A percentile compares a stretch with the other conserved stretches of the same genome.
phyloP scores from a whole-genome alignment of 1,140 invertebrate species.

The Drosophila kepulauana region DNA sequence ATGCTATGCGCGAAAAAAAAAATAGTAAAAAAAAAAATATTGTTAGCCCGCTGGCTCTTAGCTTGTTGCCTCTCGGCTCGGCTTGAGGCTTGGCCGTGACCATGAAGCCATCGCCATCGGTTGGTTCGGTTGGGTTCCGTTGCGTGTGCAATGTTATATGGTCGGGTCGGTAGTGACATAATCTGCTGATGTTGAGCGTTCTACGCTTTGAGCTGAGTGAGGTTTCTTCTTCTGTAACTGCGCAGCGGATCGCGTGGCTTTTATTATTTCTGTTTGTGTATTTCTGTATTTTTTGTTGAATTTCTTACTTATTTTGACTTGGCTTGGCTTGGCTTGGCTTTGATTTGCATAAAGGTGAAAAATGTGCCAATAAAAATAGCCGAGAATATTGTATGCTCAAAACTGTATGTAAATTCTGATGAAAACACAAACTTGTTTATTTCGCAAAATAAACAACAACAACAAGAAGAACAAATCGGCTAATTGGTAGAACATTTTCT shows the following conservation, averaged over 20 bases:
- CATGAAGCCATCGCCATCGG: slow-evolving; percentile 54
- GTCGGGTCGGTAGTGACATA: slow-evolving; percentile 64
- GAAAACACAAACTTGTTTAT: slow-evolving; percentile 80
- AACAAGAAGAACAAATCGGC: slow-evolving; percentile 28
- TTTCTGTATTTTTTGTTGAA: background rate
- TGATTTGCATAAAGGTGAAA: slow-evolving; percentile 78
- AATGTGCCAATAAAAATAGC: slow-evolving; percentile 81
- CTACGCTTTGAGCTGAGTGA: slow-evolving; percentile 56
- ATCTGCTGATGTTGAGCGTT: slow-evolving; percentile 74
- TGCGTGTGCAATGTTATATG: slow-evolving; percentile 68
- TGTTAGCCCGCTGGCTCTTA: slow-evolving; percentile 24
- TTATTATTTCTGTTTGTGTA: slow-evolving; percentile 23
- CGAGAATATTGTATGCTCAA: slow-evolving; percentile 53
- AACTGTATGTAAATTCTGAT: slow-evolving; percentile 78
- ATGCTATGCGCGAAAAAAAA: slow-evolving; percentile 50
- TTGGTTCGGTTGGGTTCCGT: slow-evolving; percentile 47
- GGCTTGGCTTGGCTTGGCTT: slow-evolving; percentile 25
- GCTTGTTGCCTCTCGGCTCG: slow-evolving; percentile 21
- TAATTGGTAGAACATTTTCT: slow-evolving; percentile 59
- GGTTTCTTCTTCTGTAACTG: slow-evolving; percentile 77
- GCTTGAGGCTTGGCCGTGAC: slow-evolving; percentile 63
- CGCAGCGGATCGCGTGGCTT: slow-evolving; percentile 67
- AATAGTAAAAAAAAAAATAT: background rate
- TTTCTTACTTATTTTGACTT: slow-evolving; percentile 18
- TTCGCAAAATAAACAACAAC: slow-evolving; percentile 71